A percentile compares a stretch with the other conserved stretches of the same genome.
Evolutionary conservation across 2,113 vertebrate species (phyloP).

Genomic region (Gallinago undulata): DNA sequence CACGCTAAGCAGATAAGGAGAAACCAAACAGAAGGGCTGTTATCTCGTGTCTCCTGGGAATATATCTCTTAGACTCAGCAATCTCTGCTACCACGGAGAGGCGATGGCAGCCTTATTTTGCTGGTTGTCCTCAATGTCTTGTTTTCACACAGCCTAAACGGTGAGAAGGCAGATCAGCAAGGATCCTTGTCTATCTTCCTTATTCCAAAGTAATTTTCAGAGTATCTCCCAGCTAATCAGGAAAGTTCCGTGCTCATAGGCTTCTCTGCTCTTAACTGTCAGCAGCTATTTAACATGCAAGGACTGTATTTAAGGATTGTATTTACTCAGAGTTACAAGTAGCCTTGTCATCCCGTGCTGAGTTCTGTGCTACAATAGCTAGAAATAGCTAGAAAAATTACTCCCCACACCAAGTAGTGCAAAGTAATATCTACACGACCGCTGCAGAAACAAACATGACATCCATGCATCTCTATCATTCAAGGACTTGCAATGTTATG

Average conservation of each 20-base stretch:
- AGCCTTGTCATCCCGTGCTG: neutral
- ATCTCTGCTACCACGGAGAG: neutral
- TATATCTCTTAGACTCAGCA: neutral
- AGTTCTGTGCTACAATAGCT: neutral
- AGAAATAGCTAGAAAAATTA: neutral
- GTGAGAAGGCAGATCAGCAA: neutral
- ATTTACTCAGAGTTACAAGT: neutral
- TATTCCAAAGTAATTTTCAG: neutral
- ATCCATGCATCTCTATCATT: neutral
- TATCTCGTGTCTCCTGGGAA: neutral
- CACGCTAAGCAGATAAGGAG: accelerated
- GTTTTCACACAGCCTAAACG: neutral
- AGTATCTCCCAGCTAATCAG: neutral
- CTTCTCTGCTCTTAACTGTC: neutral
- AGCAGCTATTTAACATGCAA: neutral
- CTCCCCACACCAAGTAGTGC: neutral
- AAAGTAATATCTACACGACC: neutral
- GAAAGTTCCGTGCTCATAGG: neutral
- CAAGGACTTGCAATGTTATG: neutral
- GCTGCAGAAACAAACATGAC: neutral
- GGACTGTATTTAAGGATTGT: neutral
- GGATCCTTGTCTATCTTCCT: neutral
- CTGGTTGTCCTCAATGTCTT: neutral
- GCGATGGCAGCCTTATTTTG: neutral
- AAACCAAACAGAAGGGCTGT: neutral